A percentile compares a stretch with the other conserved stretches of the same genome.
These are phyloP conservation scores for Centrocercus urophasianus DNA, from an alignment of 2,113 vertebrate species.

Conservation along the genomic window DNA sequence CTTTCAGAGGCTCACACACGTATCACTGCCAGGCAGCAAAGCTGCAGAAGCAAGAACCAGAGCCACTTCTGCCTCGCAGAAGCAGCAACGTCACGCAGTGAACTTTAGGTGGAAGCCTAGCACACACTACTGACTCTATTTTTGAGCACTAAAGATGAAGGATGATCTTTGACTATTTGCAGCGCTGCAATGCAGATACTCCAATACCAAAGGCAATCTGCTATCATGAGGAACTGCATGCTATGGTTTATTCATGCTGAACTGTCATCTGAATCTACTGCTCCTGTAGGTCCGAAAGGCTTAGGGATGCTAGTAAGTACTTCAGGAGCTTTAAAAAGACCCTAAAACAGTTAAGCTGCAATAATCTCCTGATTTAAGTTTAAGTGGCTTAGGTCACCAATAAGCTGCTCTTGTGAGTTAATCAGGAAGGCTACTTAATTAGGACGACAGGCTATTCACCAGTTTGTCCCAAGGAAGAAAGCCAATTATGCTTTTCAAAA, in stretches of 20 bases:
- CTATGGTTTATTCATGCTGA: not conserved
- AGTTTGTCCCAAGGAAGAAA: not conserved
- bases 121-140: not conserved
- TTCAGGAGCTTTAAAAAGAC: not conserved
- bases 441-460: not conserved
- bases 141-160: not conserved
- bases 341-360: not conserved
- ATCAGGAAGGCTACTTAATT: conserved; percentile 25
- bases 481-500: not conserved
- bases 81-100: fast-evolving
- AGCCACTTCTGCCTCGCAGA: not conserved
- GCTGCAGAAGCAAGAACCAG: not conserved
- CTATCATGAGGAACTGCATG: fast-evolving
- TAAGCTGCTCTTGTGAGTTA: conserved; percentile 16
- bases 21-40: not conserved
- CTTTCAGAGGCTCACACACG: not conserved
- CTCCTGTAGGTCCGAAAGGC: not conserved
- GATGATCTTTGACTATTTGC: not conserved
- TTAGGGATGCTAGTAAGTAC: not conserved
- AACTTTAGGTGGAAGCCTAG: not conserved
- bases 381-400: conserved; percentile 46
- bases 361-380: conserved; percentile 47
- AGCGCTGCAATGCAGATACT: not conserved
- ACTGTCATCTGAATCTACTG: not conserved
- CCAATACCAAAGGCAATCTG: not conserved